These are phyloP conservation scores for Lithobates sylvaticus DNA, from an alignment of 2,797 vertebrate species.

Conservation along the genomic window DNA sequence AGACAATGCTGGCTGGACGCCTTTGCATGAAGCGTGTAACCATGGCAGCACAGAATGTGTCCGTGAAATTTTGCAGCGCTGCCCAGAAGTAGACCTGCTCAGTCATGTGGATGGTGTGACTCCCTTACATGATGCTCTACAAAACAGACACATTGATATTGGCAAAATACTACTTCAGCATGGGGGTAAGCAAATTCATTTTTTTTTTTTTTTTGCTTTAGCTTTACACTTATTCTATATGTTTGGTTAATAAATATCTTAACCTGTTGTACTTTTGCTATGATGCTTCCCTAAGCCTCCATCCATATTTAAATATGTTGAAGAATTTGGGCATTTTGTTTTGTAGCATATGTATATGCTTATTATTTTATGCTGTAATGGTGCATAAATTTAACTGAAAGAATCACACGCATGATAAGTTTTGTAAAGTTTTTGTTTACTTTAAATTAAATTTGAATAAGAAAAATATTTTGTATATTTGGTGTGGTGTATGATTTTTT, in stretches of 20 bases:
- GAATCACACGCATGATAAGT: too few relatives aligned
- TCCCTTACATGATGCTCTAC: conserved; percentile 91
- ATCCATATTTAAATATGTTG: background rate
- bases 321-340: background rate
- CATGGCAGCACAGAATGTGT: conserved; percentile 92
- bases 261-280: background rate
- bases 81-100: conserved; percentile 85
- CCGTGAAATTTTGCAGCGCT: conserved; percentile 86
- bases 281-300: background rate
- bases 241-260: background rate
- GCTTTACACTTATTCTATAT: background rate
- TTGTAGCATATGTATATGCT: too few relatives aligned
- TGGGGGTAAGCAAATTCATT: conserved; percentile 75
- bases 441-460: too few relatives aligned
- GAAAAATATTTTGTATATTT: background rate
- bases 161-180: conserved; percentile 88
- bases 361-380: too few relatives aligned
- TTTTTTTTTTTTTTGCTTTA: background rate
- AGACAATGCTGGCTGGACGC: conserved; percentile 97
- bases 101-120: conserved; percentile 91
- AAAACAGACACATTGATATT: conserved; percentile 87
- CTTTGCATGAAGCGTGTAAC: conserved; percentile 97
- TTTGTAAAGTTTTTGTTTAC: too few relatives aligned
- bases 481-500: background rate
- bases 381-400: too few relatives aligned